Evolutionary conservation across 2,888 invertebrate species (phyloP), one percentile per base, ranked within the genome.

Genomic region (Halictus ligatus): DNA sequence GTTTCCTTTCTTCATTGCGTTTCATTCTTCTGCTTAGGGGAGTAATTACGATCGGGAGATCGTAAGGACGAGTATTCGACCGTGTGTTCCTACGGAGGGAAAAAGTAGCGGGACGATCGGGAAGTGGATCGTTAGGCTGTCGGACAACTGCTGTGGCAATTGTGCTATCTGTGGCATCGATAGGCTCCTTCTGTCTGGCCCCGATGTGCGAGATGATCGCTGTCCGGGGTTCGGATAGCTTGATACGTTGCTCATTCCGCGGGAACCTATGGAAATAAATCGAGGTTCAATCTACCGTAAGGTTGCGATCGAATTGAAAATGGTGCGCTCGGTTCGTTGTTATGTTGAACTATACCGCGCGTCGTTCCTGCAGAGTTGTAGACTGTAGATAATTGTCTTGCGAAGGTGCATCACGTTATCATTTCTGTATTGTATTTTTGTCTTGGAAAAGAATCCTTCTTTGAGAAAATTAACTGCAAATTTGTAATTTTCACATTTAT

Each of bases 1-100:
- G 2, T 35, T 15, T 48, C n/a, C 43, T 60, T 74, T 58, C 73
- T n/a, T 43, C 10, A 60, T n/a, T 18, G 12, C 18, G 21, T 50
- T 83, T 25, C 50, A 75, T 83, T 83, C 21, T 75, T 75, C 46
- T 35, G 46, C 15, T 76, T 29, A 67, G 13, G 40, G 60, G 46
- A 75, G 78, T 83, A 83, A 85, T 85, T 79, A 64, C 75, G 15
- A 71, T 50, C 72, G 75, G n/a, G 60, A n/a, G 75, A 58, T 64
- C 29, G 60, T n/a, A n/a, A n/a, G 58, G 12, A 12, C 58, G 50
- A 7, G 50, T 50, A 64, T 40, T 43, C 43, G 78, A 54, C 25
- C 25, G 50, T 50, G 78, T 74, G 78, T 77, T 72, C 64, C n/a
- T 25, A 40, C 18, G 25, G n/a, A 13, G 43, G 13, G 46, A 43